phyloP scores from a whole-genome alignment of 2,113 vertebrate species.

The Uria aalge region DNA sequence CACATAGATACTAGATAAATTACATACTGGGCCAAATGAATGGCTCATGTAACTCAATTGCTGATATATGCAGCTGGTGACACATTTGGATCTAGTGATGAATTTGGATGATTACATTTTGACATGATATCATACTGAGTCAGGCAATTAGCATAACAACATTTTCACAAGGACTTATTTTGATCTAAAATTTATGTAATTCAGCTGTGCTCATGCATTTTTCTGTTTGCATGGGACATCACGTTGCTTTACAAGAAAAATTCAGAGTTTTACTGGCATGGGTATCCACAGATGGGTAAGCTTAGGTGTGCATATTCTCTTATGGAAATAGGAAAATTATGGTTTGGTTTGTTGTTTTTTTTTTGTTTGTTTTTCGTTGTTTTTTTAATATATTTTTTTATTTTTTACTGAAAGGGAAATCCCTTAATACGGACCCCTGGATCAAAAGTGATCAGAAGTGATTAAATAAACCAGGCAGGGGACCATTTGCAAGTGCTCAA shows the following conservation, averaged over 20 bases:
- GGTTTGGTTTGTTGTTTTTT: background rate
- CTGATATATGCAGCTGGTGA: constrained; percentile 35
- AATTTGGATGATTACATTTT: constrained; percentile 51
- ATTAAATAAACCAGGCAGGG: background rate
- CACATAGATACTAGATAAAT: constrained; percentile 26
- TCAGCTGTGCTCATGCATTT: background rate
- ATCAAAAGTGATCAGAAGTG: background rate
- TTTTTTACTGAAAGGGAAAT: background rate
- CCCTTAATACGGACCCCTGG: background rate
- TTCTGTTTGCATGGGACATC: background rate
- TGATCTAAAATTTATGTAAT: constrained; percentile 40
- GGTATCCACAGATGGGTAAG: background rate
- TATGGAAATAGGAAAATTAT: background rate
- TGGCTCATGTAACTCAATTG: constrained; percentile 9
- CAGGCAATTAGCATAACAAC: constrained; percentile 18
- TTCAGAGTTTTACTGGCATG: background rate
- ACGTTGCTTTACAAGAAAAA: background rate
- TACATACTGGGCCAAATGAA: constrained; percentile 19
- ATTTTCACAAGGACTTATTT: constrained; percentile 35
- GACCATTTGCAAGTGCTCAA: background rate
- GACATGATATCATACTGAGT: constrained; percentile 28
- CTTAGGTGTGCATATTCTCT: background rate
- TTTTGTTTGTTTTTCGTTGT: no score
- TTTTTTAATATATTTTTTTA: no score
- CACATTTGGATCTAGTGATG: constrained; percentile 33